Evolutionary conservation across 2,797 vertebrate species (phyloP).

Genomic region (Mionectes olivaceus): DNA sequence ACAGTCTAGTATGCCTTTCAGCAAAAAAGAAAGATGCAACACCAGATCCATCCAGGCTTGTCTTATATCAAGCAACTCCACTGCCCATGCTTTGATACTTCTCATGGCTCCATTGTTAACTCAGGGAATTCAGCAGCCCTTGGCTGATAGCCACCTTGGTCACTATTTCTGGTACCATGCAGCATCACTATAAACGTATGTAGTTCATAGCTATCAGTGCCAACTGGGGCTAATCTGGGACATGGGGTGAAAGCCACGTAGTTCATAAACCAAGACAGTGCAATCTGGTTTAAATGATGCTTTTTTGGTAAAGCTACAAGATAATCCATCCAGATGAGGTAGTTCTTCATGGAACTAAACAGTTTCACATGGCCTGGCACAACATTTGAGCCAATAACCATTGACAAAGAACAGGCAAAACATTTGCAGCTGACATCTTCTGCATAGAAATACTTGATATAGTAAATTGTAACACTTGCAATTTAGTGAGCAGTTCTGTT

Average conservation of each 20-base stretch:
- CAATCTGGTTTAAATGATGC: neutral
- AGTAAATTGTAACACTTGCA: neutral
- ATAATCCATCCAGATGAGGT: neutral
- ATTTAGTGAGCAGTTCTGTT: neutral
- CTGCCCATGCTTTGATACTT: neutral
- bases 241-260: rapidly evolving
- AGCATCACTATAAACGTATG: neutral
- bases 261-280: neutral
- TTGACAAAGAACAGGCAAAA: neutral
- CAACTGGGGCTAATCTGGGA: neutral
- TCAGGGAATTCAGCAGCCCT: neutral
- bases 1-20: neutral
- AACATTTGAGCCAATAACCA: neutral
- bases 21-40: neutral
- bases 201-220: neutral
- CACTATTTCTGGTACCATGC: neutral
- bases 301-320: neutral
- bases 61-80: neutral
- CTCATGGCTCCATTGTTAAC: neutral
- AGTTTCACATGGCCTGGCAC: neutral
- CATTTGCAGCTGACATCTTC: neutral
- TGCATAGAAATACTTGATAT: neutral
- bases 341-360: neutral
- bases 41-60: neutral
- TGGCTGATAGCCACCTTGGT: neutral